These are phyloP conservation scores for Himalopsyche phryganea DNA, from an alignment of 1,140 invertebrate species.

Conservation along the genomic window DNA sequence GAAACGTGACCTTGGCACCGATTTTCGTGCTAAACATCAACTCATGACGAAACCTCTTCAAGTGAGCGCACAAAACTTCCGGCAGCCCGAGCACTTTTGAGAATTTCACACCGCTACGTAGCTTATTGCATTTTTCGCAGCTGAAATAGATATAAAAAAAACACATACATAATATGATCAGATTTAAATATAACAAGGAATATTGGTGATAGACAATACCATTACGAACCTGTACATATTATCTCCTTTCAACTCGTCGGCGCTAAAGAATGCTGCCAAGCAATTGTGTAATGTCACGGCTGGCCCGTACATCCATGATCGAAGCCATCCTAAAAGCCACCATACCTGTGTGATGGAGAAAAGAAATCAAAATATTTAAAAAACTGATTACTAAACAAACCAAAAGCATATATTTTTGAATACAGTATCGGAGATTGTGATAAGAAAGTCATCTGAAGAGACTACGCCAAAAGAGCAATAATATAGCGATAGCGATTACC, in stretches of 20 bases:
- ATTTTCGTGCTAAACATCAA: constrained; percentile 95
- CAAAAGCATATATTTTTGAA: no score
- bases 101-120: constrained; percentile 96
- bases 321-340: constrained; percentile 81
- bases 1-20: constrained; percentile 88
- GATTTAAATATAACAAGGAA: no score
- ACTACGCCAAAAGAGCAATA: no score
- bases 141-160: constrained; percentile 54
- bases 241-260: constrained; percentile 96
- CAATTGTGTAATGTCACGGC: constrained; percentile 91
- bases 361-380: no score
- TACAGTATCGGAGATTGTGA: no score
- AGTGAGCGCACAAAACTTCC: constrained; percentile 92
- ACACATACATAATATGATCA: no score
- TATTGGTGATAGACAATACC: no score
- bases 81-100: constrained; percentile 88
- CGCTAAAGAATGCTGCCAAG: constrained; percentile 94
- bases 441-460: no score
- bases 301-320: constrained; percentile 90
- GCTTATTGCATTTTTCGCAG: constrained; percentile 93
- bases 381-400: no score
- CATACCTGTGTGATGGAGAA: constrained; percentile 79
- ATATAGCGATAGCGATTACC: no score
- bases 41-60: constrained; percentile 96
- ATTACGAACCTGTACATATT: constrained; percentile 92